Evolutionary conservation across 2,113 vertebrate species (phyloP), one percentile per base, ranked within the genome.

Genomic region (Regulus satrapa): DNA sequence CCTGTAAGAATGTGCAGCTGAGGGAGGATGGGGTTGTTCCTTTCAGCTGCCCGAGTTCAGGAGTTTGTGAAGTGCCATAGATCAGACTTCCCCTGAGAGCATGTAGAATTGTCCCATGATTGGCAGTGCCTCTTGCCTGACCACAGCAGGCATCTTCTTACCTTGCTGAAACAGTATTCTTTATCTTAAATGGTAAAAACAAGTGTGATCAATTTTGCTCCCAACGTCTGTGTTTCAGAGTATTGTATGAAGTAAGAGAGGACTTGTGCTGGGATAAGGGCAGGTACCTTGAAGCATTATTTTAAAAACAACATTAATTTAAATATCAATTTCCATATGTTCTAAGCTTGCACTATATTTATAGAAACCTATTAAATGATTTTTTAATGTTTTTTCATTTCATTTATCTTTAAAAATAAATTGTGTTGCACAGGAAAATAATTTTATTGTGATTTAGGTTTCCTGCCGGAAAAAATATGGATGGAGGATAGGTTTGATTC

Each of bases 401-500:
- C 6, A 54, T 54, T 76, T 63, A 21, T 48, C 7, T 67, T 85
- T 41, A 1, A 8, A 55, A 83, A 85, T 77, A 77, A 77, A 12
- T 9, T 4, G 24, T 18, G 5, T 58, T 63, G 7, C 19, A 34
- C 14, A 43, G 76, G 38, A 4, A 28, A 49, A 32, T 18, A 0
- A 17, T 67, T 71, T 80, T 61, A 29, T 43, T 85, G 8, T 55
- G 56, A 32, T 55, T 79, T 45, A 40, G 5, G 1, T 58, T 86
- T 91, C 16, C 18, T 46, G 92, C 13, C 12, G 72, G 5, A 40
- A n/a, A 55, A 93, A 77, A 14, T 56, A 14, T 7, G 5, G 21
- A 14, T 7, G 5, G 21, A 81, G 23, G 41, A 75, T 18, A 5
- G 3, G 1, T 59, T 88, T 66, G 38, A 49, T 83, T 52, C 19